Conservation (phyloP, 2,113 vertebrate genomes). For the Sminthopsis crassicaudata region DNA sequence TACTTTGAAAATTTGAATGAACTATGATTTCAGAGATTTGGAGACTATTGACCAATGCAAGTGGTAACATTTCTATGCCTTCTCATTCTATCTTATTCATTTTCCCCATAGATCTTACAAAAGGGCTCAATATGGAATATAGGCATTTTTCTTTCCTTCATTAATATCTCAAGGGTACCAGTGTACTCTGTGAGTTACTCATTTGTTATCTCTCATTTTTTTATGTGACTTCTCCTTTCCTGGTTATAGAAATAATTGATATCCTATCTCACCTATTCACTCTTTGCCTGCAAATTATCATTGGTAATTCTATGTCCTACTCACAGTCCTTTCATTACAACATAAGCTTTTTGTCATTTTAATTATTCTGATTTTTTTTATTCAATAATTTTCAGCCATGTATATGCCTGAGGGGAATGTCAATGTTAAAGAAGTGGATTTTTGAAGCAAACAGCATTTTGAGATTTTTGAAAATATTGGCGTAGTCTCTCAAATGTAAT, state of each 20-base stretch:
- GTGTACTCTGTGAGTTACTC: background rate
- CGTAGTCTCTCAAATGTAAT: background rate
- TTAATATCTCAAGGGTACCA: background rate
- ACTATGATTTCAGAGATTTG: background rate
- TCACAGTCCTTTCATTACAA: background rate
- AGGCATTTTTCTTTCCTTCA: background rate
- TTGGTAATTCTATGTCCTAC: background rate
- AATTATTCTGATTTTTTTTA: background rate
- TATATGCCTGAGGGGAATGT: background rate
- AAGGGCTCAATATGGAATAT: background rate
- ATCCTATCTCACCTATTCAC: background rate
- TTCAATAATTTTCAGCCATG: background rate
- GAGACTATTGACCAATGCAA: background rate
- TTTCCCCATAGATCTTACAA: background rate
- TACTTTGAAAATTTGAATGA: background rate
- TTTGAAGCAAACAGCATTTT: background rate
- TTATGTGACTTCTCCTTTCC: background rate
- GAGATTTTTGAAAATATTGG: background rate
- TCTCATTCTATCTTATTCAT: background rate
- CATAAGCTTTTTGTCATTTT: background rate
- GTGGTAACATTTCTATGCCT: background rate
- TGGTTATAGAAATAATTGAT: background rate
- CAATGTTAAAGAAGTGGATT: background rate
- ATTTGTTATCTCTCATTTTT: background rate
- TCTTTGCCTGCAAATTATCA: background rate